Base-by-base conservation (phyloP, 2,797 vertebrate genomes). In the Mus caroli region DNA sequence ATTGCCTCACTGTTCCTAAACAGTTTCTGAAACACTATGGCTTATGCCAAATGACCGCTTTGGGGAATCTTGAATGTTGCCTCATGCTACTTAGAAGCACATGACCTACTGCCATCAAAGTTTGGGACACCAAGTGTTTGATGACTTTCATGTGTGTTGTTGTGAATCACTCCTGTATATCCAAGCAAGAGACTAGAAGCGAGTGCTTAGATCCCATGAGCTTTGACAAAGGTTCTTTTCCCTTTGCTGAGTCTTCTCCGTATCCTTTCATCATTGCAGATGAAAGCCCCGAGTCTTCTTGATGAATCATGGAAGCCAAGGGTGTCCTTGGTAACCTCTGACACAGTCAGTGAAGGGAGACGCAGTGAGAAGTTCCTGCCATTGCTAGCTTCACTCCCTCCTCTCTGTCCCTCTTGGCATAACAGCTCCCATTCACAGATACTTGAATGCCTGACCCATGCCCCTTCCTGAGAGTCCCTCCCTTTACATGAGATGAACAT, bases 381-480 rank as follows among this genome's bases (percentile, higher is more conserved):
- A 37, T 6, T 22, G 75, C 56, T 64, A 76, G 28, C 62, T 96
- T 93, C 12, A 43, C 56, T 76, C 60, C 31, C 15, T 40, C 24
- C 31, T 56, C 6, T 52, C 40, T 76, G 22, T 15, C 31, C 26
- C 26, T 34, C 4, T 60, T 79, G 56, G 37, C 76, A 50, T 73
- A 94, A 46, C 34, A 91, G 54, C 91, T 86, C 26, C 58, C 69
- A 11, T 50, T 86, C 76, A 52, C 54, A 28, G 31, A 62, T 37
- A 34, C 50, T 69, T 80, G 82, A 90, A 95, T 76, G 34, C n/a
- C 92, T 90, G 93, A 96, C 13, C 6, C 28, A 5, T 37, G 46
- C 37, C 40, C 95, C 71, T 69, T 94, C 86, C 76, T 40, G 4
- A 40, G 79, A 94, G n/a, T 84, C 12, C 82, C 75, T 95, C 37